Evolutionary conservation across 2,888 invertebrate species (phyloP).

Genomic region (Macaria liturata): DNA sequence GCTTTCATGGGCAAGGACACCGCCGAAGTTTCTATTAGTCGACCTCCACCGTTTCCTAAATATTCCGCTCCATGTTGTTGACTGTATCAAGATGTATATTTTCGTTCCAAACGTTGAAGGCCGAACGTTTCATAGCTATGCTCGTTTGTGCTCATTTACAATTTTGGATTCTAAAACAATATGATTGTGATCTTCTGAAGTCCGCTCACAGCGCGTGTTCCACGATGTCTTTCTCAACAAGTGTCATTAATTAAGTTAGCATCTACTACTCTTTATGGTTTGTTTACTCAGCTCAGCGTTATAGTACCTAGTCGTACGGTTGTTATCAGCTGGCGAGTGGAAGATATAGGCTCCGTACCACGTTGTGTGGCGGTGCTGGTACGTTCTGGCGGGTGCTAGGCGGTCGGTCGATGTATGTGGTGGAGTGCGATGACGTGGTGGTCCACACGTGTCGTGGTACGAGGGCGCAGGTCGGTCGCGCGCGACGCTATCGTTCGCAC

Average conservation of each 20-base stretch:
- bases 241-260: constrained; percentile 22
- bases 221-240: constrained; percentile 15
- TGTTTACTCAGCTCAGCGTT: constrained; percentile 44
- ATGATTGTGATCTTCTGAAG: too few species aligned
- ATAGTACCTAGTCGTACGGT: constrained; percentile 43
- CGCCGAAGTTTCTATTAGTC: too few species aligned
- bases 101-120: too few species aligned
- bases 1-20: too few species aligned
- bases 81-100: too few species aligned
- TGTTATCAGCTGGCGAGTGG: constrained; percentile 60
- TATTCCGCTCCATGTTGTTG: too few species aligned
- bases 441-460: constrained; percentile 56
- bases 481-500: constrained; percentile 79
- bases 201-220: background rate
- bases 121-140: too few species aligned
- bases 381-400: constrained; percentile 28
- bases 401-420: constrained; percentile 5
- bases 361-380: constrained; percentile 36
- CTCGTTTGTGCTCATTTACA: too few species aligned
- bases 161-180: too few species aligned
- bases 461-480: constrained; percentile 72
- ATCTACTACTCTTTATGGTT: constrained; percentile 37
- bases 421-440: constrained; percentile 16
- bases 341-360: constrained; percentile 44
- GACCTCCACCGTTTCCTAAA: too few species aligned